Conservation (phyloP, 2,797 vertebrate genomes). For the Fistularia commersonii region DNA sequence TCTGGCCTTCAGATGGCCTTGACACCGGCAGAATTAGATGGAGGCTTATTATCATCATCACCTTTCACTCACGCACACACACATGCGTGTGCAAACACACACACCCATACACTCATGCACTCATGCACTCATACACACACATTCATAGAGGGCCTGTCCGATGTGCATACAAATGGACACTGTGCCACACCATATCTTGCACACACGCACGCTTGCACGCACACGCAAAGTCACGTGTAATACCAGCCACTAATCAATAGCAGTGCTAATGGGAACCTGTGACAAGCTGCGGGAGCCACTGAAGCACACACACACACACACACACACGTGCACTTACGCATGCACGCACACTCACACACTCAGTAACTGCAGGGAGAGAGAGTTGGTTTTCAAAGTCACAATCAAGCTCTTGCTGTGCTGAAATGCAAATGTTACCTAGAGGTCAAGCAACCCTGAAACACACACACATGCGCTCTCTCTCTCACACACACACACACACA, state of each 20-base stretch:
- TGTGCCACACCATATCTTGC: slow-evolving; percentile 13
- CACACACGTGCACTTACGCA: too few species aligned
- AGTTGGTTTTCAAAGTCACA: slow-evolving; percentile 33
- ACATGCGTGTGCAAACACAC: slow-evolving; percentile 12
- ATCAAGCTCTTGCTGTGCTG: slow-evolving; percentile 19
- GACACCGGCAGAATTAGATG: slow-evolving; percentile 50
- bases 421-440: slow-evolving; percentile 47
- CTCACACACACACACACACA: slow-evolving; percentile 24
- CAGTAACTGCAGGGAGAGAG: slow-evolving; percentile 7
- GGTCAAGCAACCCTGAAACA: slow-evolving; percentile 27
- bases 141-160: too few species aligned
- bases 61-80: slow-evolving; percentile 15
- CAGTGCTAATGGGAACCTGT: slow-evolving; percentile 32
- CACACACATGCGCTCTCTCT: slow-evolving; percentile 21
- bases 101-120: slow-evolving; percentile 8
- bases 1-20: slow-evolving; percentile 70
- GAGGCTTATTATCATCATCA: slow-evolving; percentile 55
- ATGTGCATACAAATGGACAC: slow-evolving; percentile 41
- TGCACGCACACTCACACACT: too few species aligned
- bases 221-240: slow-evolving; percentile 28
- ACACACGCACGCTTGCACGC: slow-evolving; percentile 8
- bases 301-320: slow-evolving; percentile 6
- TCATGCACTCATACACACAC: too few species aligned
- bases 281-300: slow-evolving; percentile 11
- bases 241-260: slow-evolving; percentile 45